Percentiles rank a stretch among this genome's conserved stretches.
These are phyloP conservation scores for Ectobius pallidus DNA, from an alignment of 2,888 invertebrate species.

Conservation along the genomic window DNA sequence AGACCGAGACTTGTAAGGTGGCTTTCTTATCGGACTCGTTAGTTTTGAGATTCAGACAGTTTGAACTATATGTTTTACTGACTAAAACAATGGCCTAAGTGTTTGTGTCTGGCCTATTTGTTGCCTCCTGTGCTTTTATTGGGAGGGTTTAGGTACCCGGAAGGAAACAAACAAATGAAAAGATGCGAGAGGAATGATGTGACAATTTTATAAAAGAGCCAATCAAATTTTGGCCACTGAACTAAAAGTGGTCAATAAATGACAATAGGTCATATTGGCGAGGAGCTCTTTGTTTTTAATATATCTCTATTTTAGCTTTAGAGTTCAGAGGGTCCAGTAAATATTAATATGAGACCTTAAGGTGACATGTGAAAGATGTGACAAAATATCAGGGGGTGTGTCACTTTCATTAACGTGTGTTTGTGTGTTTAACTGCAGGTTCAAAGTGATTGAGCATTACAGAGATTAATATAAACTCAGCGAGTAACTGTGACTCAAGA, in stretches of 20 bases:
- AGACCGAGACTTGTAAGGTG: no score
- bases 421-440: no score
- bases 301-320: conserved; percentile 14
- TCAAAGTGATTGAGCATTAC: no score
- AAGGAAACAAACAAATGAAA: conserved; percentile 1
- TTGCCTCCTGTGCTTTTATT: conserved; percentile 3
- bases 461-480: no score
- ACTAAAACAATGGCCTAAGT: no score
- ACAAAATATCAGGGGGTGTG: conserved; percentile 11
- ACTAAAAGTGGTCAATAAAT: conserved; percentile 12
- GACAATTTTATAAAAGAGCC: conserved; percentile 23
- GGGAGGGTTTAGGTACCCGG: background rate
- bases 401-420: no score
- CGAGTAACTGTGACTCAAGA: no score
- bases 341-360: conserved; percentile 3
- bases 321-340: conserved; percentile 22
- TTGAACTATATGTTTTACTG: no score
- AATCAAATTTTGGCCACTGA: conserved; percentile 20
- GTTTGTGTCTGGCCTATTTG: no score
- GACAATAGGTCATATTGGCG: conserved; percentile 26
- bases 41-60: no score
- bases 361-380: conserved; percentile 8
- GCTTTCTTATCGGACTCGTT: no score
- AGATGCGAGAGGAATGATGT: background rate
- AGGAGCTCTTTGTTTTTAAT: conserved; percentile 16